Percentiles rank a stretch among this genome's conserved stretches.
phyloP scores from a whole-genome alignment of 2,888 invertebrate species.

The Heliconius sara region DNA sequence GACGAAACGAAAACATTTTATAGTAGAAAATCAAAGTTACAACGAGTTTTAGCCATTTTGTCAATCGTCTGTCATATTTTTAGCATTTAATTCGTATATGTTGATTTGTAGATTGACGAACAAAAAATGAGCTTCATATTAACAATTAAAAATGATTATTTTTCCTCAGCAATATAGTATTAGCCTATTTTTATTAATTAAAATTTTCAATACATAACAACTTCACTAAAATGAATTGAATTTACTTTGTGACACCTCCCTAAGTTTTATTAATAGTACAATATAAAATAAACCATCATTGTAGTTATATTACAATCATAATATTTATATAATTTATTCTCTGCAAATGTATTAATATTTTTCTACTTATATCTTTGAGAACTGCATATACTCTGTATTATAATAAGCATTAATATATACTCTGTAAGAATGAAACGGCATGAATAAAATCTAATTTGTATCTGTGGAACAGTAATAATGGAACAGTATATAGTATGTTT shows the following conservation, averaged over 20 bases:
- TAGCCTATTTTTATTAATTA: conserved; percentile 39
- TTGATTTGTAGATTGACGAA: background rate
- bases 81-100: background rate
- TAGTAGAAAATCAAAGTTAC: conserved; percentile 23
- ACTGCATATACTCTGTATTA: conserved; percentile 45
- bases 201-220: conserved; percentile 37
- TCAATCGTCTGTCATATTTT: background rate
- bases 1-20: background rate
- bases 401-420: conserved; percentile 44
- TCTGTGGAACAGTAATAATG: conserved; percentile 39
- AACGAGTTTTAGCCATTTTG: conserved; percentile 19
- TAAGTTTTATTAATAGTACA: conserved; percentile 40
- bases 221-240: conserved; percentile 39
- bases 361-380: conserved; percentile 42
- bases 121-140: conserved; percentile 21
- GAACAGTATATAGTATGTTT: conserved; percentile 36
- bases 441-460: conserved; percentile 41
- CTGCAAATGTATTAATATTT: conserved; percentile 44
- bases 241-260: conserved; percentile 45
- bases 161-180: conserved; percentile 36
- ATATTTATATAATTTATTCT: conserved; percentile 42
- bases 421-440: conserved; percentile 45
- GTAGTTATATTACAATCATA: conserved; percentile 39
- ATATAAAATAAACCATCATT: conserved; percentile 39
- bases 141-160: conserved; percentile 14